These are phyloP conservation scores for Actenoides hombroni DNA, from an alignment of 2,113 vertebrate species.

Conservation along the genomic window DNA sequence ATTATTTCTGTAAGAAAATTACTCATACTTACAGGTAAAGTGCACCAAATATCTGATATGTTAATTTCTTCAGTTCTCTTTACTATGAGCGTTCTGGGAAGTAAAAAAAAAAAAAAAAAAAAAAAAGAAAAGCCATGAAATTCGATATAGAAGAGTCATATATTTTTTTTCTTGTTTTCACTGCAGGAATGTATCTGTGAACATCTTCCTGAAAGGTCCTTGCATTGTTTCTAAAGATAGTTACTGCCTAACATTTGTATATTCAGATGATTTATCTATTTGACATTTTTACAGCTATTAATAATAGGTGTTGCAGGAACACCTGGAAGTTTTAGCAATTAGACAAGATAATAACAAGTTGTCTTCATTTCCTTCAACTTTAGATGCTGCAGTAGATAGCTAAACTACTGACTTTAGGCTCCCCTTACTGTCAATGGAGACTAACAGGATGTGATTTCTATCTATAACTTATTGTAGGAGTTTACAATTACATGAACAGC, in stretches of 20 bases:
- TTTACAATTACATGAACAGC: neutral
- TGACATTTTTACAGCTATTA: neutral
- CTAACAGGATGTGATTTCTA: neutral
- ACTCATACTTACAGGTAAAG: neutral
- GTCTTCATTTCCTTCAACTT: neutral
- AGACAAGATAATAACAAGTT: neutral
- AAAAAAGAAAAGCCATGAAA: neutral
- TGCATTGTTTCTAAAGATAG: neutral
- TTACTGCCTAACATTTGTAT: neutral
- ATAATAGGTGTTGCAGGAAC: neutral
- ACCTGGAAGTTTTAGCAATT: neutral
- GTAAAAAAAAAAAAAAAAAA: neutral
- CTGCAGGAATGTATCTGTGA: neutral
- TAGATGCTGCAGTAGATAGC: neutral
- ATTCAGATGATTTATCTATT: neutral
- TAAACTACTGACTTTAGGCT: neutral
- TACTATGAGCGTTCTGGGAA: neutral
- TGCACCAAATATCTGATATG: rapidly evolving
- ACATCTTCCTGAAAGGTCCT: neutral
- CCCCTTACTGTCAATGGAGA: neutral
- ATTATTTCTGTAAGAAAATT: neutral
- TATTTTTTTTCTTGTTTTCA: neutral
- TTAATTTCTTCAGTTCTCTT: neutral
- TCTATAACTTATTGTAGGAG: neutral
- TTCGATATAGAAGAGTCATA: neutral